Base-by-base conservation (phyloP, 2,113 vertebrate genomes). In the Psittacula cyanocephala region DNA sequence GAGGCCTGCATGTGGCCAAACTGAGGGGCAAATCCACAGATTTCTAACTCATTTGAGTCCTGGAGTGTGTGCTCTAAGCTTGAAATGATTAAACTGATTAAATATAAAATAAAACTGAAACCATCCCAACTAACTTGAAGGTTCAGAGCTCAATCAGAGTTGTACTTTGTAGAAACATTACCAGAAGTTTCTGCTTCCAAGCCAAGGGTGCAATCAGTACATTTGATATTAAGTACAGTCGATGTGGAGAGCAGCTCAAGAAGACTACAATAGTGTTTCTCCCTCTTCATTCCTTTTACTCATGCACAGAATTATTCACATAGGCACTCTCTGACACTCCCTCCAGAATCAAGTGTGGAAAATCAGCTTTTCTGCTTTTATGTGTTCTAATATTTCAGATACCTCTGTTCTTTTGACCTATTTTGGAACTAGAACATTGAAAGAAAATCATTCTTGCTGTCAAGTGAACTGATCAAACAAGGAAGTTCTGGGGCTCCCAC, bases 301-400 rank as follows among this genome's bases (percentile, higher is more conserved):
- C 6, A 29, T 12, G 4, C 22, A 74, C 37, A 57, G 17, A 53
- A 49, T 29, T 3, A 23, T 63, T 64, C 44, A 60, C 10, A 25
- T 2, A 20, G 31, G 4, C 24, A 67, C 6, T 41, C 7, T 41
- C 46, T 87, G 33, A 6, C 7, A 39, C 1, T 0, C 6, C 2
- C 20, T 75, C 17, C 18, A 50, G 50, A 49, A 17, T 6, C 8
- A 60, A 9, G 8, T 31, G 49, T 9, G 5, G 9, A 37, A 55
- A 15, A 47, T 28, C 31, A 69, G 62, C 43, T 72, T 8, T 57
- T 86, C 41, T 31, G 7, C 44, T 70, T 83, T n/a, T 8, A 9
- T 4, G 2, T n/a, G 11, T 57, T 83, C 65, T 22, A 35, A 7
- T 18, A 47, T 5, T 50, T 62, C 2, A 1, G 4, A 7, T 46